Evolutionary conservation across 2,113 vertebrate species (phyloP).

Genomic region (Marmota flaviventris): DNA sequence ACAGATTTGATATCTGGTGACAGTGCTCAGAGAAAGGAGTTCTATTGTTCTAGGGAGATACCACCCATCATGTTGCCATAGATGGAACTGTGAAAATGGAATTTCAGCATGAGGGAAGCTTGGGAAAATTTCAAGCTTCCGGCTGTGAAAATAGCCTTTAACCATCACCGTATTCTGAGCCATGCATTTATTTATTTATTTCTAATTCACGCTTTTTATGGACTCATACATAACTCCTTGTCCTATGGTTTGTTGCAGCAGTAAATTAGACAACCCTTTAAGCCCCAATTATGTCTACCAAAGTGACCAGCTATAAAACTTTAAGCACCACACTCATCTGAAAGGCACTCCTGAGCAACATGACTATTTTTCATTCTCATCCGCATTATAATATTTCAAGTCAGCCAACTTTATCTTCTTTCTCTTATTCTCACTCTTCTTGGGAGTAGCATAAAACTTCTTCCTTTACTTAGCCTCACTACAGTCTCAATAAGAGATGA

Average conservation of each 20-base stretch:
- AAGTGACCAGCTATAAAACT: slow-evolving; percentile 99
- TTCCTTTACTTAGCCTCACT: slow-evolving; percentile 98
- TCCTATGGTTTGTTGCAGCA: slow-evolving; percentile 99
- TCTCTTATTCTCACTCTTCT: slow-evolving; percentile 98
- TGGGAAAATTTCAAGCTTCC: not conserved
- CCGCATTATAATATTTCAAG: slow-evolving; percentile 98
- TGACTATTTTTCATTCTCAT: slow-evolving; percentile 97
- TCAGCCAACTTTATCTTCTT: slow-evolving; percentile 98
- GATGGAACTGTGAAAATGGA: not conserved
- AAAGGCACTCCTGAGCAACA: slow-evolving; percentile 95
- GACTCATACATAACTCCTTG: slow-evolving; percentile 89
- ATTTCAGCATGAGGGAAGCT: not conserved
- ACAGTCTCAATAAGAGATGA: slow-evolving; percentile 96
- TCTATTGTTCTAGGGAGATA: not conserved
- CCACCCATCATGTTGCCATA: not conserved
- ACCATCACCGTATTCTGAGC: not conserved
- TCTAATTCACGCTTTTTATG: slow-evolving; percentile 77
- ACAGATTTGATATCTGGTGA: not conserved
- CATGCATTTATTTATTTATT: not conserved
- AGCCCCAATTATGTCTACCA: slow-evolving; percentile 95
- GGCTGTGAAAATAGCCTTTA: not conserved
- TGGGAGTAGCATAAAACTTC: slow-evolving; percentile 98
- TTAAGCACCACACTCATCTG: slow-evolving; percentile 96
- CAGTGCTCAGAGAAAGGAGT: not conserved
- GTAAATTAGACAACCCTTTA: slow-evolving; percentile 97